Conservation (phyloP, 2,888 invertebrate genomes). For the Parthenolecanium corni region DNA sequence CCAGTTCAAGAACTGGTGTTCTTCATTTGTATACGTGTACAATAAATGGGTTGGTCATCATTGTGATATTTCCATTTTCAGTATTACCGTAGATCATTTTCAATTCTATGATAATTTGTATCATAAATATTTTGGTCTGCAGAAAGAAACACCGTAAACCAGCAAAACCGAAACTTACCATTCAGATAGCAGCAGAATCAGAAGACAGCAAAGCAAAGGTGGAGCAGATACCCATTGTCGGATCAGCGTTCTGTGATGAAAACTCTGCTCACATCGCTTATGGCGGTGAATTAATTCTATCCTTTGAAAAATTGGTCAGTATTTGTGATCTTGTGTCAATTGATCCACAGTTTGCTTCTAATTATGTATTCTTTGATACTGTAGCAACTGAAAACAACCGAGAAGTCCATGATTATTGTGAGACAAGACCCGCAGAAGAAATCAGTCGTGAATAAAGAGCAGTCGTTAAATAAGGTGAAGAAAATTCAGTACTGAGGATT, state of each 20-base stretch:
- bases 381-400: constrained; percentile 3
- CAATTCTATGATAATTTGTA: neutral
- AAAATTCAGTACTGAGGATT: no score
- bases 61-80: no score
- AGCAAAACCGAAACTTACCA: constrained; percentile 13
- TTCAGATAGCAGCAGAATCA: constrained; percentile 18
- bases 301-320: constrained; percentile 26
- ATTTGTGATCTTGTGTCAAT: neutral
- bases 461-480: constrained; percentile 14
- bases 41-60: constrained; percentile 15
- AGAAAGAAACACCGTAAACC: constrained; percentile 19
- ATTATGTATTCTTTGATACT: neutral
- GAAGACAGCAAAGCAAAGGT: constrained; percentile 10
- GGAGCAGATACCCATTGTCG: constrained; percentile 18
- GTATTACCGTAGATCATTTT: neutral
- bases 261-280: constrained; percentile 13
- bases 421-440: constrained; percentile 24
- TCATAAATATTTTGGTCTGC: neutral
- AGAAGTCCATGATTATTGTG: constrained; percentile 19
- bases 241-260: constrained; percentile 12
- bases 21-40: constrained; percentile 19
- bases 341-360: neutral
- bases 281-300: constrained; percentile 9
- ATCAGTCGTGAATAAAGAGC: constrained; percentile 10
- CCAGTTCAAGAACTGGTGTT: constrained; percentile 16